phyloP scores from a whole-genome alignment of 2,797 vertebrate genomes.

The Strix occidentalis region DNA sequence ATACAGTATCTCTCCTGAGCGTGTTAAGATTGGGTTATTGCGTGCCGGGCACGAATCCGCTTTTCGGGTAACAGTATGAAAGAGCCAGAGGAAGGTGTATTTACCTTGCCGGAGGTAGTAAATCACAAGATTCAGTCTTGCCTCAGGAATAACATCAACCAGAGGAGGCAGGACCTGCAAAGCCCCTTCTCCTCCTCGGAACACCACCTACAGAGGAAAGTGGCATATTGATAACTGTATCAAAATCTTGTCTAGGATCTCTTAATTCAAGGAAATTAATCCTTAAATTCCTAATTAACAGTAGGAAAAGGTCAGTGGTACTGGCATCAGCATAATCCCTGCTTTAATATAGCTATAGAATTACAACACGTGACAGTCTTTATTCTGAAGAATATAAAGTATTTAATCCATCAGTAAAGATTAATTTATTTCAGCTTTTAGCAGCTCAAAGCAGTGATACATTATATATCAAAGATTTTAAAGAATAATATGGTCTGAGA shows the following conservation, averaged over 20 bases:
- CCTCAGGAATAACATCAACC: conserved; percentile 97
- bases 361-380: not conserved
- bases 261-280: not conserved
- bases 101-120: conserved; percentile 96
- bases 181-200: conserved; percentile 94
- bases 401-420: not conserved
- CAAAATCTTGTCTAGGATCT: not conserved
- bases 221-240: not conserved
- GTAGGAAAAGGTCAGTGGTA: not conserved
- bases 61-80: not conserved
- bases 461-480: not conserved
- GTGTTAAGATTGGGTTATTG: too few species aligned
- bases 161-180: conserved; percentile 91
- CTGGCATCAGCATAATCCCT: not conserved
- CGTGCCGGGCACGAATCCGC: too few species aligned
- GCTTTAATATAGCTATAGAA: not conserved
- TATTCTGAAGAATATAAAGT: not conserved
- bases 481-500: not conserved
- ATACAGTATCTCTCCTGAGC: too few species aligned
- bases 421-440: not conserved
- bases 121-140: conserved; percentile 95
- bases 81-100: conserved; percentile 13
- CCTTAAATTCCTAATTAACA: not conserved
- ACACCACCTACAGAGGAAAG: conserved; percentile 86
- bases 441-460: not conserved